Conservation (phyloP, 2,797 vertebrate genomes). For the Dendrocincla tyrannina region DNA sequence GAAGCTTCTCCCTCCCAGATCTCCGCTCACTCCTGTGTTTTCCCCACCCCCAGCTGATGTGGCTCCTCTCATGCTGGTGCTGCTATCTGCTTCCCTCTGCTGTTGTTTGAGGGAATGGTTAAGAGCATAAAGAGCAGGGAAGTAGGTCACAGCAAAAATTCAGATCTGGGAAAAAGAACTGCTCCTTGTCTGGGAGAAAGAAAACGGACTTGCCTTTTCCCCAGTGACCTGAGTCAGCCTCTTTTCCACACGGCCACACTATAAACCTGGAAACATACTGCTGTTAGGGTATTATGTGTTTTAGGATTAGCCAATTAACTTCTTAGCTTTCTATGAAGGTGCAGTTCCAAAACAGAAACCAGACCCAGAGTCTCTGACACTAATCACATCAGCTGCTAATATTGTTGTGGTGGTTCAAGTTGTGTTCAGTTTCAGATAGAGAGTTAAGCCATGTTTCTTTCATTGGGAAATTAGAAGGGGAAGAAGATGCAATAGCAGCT, state of each 20-base stretch:
- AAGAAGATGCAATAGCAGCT: neutral
- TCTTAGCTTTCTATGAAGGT: constrained; percentile 56
- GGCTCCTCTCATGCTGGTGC: neutral
- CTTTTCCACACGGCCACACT: constrained; percentile 15
- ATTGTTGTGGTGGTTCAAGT: neutral
- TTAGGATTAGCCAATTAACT: constrained; percentile 59
- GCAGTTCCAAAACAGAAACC: constrained; percentile 54
- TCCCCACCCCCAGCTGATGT: constrained; percentile 48
- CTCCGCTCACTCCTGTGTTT: neutral
- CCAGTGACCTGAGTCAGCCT: constrained; percentile 46
- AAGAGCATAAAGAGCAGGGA: constrained; percentile 41
- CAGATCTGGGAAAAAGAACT: neutral
- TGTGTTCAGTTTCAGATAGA: neutral
- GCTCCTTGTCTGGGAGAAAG: neutral
- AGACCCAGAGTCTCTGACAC: constrained; percentile 13
- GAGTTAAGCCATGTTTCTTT: neutral
- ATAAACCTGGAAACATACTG: constrained; percentile 41
- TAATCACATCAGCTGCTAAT: constrained; percentile 42
- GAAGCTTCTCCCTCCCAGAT: neutral
- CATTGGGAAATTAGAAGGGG: neutral
- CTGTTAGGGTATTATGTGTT: constrained; percentile 48
- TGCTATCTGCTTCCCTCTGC: constrained; percentile 64
- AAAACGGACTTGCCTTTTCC: constrained; percentile 37
- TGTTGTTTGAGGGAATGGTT: constrained; percentile 49
- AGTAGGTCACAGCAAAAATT: constrained; percentile 49